Evolutionary conservation across 2,888 invertebrate species (phyloP), one percentile per base, ranked within the genome.

Genomic region (Cremastinae sp.): DNA sequence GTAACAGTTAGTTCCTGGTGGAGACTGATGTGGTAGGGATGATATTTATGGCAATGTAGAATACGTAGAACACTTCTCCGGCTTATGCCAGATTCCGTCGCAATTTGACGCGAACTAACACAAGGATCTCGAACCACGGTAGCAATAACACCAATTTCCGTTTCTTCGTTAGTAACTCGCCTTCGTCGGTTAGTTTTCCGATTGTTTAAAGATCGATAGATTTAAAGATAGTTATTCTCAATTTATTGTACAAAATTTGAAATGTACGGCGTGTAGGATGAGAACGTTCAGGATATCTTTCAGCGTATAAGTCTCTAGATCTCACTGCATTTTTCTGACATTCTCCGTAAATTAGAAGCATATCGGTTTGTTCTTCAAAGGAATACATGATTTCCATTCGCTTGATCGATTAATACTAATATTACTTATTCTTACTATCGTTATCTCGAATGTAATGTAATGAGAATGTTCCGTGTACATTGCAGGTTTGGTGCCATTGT

Each of bases 361-460:
- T 49, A 49, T 49, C 47, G 18, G 47, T 49, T 49, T 14, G 47
- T 18, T 14, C 47, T 49, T 49, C 47, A 16, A 49, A 49, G 8
- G 20, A 49, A 49, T 49, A 49, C 49, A 49, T 49, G 4, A 49
- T 49, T 56, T 56, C 9, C 56, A 56, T 56, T 56, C 56, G 41
- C 56, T 56, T 22, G 56, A 56, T 34, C 34, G n/a, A n/a, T n/a
- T n/a, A n/a, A 56, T 56, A 34, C 56, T 56, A 18, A 34, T 56
- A 8, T 56, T 22, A 56, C 49, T n/a, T n/a, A n/a, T n/a, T n/a
- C n/a, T n/a, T n/a, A n/a, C n/a, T n/a, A n/a, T n/a, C n/a, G n/a
- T n/a, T n/a, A n/a, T n/a, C n/a, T n/a, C n/a, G n/a, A n/a, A n/a
- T n/a, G n/a, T n/a, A n/a, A n/a, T n/a, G n/a, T n/a, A n/a, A n/a